These are phyloP conservation scores for Octodonta nipae DNA, from an alignment of 2,888 invertebrate species.

Conservation along the genomic window DNA sequence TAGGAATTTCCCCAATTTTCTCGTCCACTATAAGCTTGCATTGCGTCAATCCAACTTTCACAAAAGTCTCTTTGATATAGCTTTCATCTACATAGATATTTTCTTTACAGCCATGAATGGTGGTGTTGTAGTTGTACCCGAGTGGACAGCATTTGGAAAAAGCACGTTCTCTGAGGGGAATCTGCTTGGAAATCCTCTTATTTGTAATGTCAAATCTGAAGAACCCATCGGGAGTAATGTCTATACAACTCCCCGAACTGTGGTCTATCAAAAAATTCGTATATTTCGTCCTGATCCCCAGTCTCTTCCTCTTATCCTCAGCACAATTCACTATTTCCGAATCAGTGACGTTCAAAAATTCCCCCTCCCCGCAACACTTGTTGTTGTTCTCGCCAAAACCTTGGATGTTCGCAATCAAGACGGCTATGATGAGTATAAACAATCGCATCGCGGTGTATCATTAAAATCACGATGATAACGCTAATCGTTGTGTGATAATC, in stretches of 20 bases:
- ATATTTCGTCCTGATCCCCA: neutral
- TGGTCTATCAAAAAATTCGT: neutral
- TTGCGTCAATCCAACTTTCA: constrained; percentile 20
- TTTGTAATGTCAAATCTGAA: too few species aligned
- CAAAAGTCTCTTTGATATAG: constrained; percentile 15
- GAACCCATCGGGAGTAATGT: neutral
- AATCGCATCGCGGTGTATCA: too few species aligned
- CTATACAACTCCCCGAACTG: neutral
- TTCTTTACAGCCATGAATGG: constrained; percentile 17
- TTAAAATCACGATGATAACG: too few species aligned
- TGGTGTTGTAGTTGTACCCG: constrained; percentile 17
- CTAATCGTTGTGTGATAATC: too few species aligned
- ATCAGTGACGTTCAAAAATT: too few species aligned
- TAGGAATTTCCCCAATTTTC: constrained; percentile 4
- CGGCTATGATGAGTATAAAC: too few species aligned
- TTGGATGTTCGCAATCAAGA: too few species aligned
- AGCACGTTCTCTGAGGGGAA: neutral
- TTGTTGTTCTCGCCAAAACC: too few species aligned
- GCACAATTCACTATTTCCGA: too few species aligned
- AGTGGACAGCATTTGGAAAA: constrained; percentile 26
- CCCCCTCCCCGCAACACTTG: too few species aligned
- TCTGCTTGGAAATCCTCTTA: too few species aligned
- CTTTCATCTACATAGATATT: constrained; percentile 8
- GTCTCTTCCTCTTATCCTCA: too few species aligned
- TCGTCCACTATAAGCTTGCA: constrained; percentile 22